A percentile compares a stretch with the other conserved stretches of the same genome.
Evolutionary conservation across 2,797 vertebrate genomes (phyloP).

Genomic region (Micropoecilia bifurca): DNA sequence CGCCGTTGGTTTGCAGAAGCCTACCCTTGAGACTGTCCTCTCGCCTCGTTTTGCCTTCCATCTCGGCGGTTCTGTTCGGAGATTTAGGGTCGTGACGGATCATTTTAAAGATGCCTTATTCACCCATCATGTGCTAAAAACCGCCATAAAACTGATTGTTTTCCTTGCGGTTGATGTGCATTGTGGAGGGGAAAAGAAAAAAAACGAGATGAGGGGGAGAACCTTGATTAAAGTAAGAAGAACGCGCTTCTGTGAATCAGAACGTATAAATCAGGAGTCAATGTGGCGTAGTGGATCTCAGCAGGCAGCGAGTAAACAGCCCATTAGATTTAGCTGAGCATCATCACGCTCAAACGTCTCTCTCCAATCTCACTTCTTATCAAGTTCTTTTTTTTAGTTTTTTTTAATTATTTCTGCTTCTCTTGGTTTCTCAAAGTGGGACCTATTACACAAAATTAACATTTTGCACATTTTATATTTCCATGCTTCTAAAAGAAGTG

Average conservation of each 20-base stretch:
- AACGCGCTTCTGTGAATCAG: conserved; percentile 74
- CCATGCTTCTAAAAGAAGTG: too few species aligned
- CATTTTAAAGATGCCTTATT: conserved; percentile 80
- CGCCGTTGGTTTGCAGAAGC: conserved; percentile 35
- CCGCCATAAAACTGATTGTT: conserved; percentile 75
- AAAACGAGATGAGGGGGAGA: conserved; percentile 46
- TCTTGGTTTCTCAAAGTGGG: conserved; percentile 12
- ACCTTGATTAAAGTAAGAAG: conserved; percentile 82
- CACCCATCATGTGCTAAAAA: conserved; percentile 83
- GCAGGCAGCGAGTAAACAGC: conserved; percentile 74
- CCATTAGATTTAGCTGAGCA: conserved; percentile 73
- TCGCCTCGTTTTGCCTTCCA: conserved; percentile 60
- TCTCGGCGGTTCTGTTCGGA: conserved; percentile 56
- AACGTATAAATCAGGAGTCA: conserved; percentile 78
- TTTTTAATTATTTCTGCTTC: conserved; percentile 7
- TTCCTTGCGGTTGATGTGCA: conserved; percentile 75
- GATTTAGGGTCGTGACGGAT: conserved; percentile 63
- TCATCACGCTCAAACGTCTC: conserved; percentile 52
- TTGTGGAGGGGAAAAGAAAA: conserved; percentile 51
- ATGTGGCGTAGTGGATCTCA: conserved; percentile 61
- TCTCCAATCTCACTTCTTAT: conserved; percentile 21
- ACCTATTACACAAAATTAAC: too few species aligned
- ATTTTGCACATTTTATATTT: too few species aligned
- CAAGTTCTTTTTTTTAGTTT: too few species aligned
- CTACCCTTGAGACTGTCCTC: conserved; percentile 64